Base-by-base conservation (phyloP, 1,140 invertebrate genomes). In the Drepana arcuata region DNA sequence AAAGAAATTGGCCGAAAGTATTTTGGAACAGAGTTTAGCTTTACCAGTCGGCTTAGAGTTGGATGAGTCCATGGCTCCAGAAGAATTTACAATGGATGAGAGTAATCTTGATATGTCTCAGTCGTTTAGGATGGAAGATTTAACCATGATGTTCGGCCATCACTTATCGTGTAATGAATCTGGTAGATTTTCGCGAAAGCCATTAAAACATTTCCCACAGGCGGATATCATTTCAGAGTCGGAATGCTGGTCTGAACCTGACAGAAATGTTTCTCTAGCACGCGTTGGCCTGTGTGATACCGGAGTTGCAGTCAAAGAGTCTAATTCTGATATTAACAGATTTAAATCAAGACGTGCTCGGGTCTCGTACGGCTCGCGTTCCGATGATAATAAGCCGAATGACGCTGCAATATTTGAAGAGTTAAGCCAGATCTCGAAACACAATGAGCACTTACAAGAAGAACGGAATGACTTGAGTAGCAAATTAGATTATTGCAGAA, bases 201-300 rank as follows among this genome's bases (percentile, higher is more conserved):
- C 56, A n/a, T 12, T 48, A 2, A 54, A 48, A 39, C 47, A 60
- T 40, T 58, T 71, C 32, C 60, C 67, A 16, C 60, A 67, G 33
- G 70, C 86, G 41, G 72, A 88, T 71, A 33, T 66, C 13, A 84
- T 87, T 15, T 92, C 91, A 0, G 92, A 94, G 62, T 92, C 90
- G 0, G 93, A 95, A 56, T 89, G 90, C 11, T 95, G 93, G 89
- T 94, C 92, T 0, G 93, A 94, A 63, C 93, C 93, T 0, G 93
- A 95, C 56, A 86, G 92, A 39, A 89, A 87, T 36, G 92, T 94
- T 0, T 94, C 92, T 0, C 68, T 91, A 37, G 91, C 90, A 0
- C 85, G 92, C 41, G 93, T 94, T 25, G 92, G 92, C 1, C 69
- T 94, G 2, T 85, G 80, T 33, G 85, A 74, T 28, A 71, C 71